Evolutionary conservation across 2,888 invertebrate genomes (phyloP).

Genomic region (Pachliopta kotzebuea): DNA sequence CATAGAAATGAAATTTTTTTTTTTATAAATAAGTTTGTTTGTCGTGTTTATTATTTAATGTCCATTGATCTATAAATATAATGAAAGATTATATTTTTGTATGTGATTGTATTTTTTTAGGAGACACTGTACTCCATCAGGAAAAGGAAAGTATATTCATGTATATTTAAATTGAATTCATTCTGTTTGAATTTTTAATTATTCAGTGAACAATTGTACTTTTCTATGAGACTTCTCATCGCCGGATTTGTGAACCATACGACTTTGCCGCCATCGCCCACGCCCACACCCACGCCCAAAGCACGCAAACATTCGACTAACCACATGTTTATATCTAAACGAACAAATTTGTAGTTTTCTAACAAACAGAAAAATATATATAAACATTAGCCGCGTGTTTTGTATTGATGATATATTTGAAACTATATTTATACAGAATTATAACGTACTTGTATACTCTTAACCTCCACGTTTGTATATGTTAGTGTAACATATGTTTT

Average conservation of each 20-base stretch:
- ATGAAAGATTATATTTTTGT: no score
- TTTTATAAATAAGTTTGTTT: no score
- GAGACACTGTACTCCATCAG: no score
- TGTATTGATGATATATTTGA: constrained; percentile 38
- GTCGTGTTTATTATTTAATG: no score
- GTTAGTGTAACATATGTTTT: constrained; percentile 29
- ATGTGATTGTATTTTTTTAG: no score
- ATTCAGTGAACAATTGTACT: no score
- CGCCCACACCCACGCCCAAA: not conserved
- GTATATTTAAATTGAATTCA: no score
- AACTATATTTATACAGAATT: constrained; percentile 52
- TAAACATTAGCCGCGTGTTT: constrained; percentile 37
- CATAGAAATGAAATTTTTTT: no score
- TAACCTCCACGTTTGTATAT: constrained; percentile 40
- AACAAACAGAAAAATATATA: constrained; percentile 27
- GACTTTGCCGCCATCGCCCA: constrained; percentile 6
- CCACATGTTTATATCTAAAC: not conserved
- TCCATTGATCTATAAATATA: no score
- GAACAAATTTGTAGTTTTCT: constrained; percentile 34
- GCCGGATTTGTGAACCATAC: not conserved
- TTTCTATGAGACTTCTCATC: no score
- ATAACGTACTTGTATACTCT: constrained; percentile 37
- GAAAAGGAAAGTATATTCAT: no score
- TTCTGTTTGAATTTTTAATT: no score
- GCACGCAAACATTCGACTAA: not conserved